Base-by-base conservation (phyloP, 2,797 vertebrate species). In the Leucoraja ocellata region DNA sequence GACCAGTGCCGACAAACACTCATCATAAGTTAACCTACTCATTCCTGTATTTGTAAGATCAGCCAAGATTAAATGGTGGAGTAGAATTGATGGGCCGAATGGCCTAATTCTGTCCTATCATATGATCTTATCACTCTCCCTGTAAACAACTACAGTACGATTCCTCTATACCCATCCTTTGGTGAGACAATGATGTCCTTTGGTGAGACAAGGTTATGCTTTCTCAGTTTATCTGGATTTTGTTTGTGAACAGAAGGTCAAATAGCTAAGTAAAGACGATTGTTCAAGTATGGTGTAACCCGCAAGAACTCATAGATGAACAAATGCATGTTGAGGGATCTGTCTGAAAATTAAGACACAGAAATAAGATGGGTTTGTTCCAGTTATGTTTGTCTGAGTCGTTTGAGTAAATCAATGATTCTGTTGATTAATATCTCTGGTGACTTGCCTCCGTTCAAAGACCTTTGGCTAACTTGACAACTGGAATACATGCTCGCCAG, bases 401-500 rank as follows among this genome's bases (percentile, higher is more conserved):
- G 13, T 65, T 68, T 68, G n/a, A 28, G 84, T 88, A 68, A 88
- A 68, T 88, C 84, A 88, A 36, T 18, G 61, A 68, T 88, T 68
- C 63, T 88, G 61, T 68, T 8, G 14, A 68, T 65, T 32, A 88
- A 36, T 18, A 88, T 88, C 61, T 36, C 84, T 88, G 84, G 84
- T 65, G 84, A 88, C 36, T 65, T 88, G 61, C n/a, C 16, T 32
- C 28, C 32, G 61, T 65, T 65, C 68, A 61, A 28, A 88, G 63
- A 36, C 84, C 84, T 88, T 88, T 88, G 84, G 84, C 84, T 88
- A 88, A 88, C 84, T 88, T 88, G 68, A 61, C n/a, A n/a, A 88
- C 36, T 88, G 84, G 32, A 32, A 88, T 68, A 88, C 32, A 88
- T 65, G 65, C 84, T 65, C 8, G 63, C 14, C 61, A 21, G 84